phyloP scores from a whole-genome alignment of 2,797 vertebrate genomes.

The Eulemur coronatus region DNA sequence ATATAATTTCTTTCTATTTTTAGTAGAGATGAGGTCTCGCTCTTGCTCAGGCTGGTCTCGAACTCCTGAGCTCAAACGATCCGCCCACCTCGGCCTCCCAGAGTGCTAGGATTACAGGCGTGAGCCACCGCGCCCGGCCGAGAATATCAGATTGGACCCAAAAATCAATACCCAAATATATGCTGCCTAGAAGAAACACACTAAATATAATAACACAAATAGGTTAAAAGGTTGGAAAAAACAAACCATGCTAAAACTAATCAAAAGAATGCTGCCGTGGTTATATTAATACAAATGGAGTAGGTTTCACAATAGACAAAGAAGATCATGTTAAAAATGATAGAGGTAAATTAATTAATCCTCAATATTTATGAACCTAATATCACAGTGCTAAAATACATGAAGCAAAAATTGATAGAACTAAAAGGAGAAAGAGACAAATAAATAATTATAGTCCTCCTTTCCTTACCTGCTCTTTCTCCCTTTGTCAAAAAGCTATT shows the following conservation, averaged over 20 bases:
- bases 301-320: background rate
- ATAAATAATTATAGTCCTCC: background rate
- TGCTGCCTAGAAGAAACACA: background rate
- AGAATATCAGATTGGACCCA: background rate
- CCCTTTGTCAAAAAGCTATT: background rate
- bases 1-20: too few relatives aligned
- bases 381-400: background rate
- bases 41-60: too few relatives aligned
- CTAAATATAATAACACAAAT: background rate
- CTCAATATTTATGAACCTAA: background rate
- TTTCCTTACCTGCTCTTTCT: background rate
- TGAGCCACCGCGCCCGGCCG: background rate
- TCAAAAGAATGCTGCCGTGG: background rate
- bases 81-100: too few relatives aligned
- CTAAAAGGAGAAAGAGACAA: background rate
- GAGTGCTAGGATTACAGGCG: too few relatives aligned
- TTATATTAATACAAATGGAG: background rate
- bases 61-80: too few relatives aligned
- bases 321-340: background rate
- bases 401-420: background rate
- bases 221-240: background rate
- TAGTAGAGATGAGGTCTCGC: too few relatives aligned
- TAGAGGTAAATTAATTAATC: background rate
- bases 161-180: background rate
- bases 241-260: background rate